Evolutionary conservation across 2,113 vertebrate genomes (phyloP).

Genomic region (Gopherus flavomarginatus): DNA sequence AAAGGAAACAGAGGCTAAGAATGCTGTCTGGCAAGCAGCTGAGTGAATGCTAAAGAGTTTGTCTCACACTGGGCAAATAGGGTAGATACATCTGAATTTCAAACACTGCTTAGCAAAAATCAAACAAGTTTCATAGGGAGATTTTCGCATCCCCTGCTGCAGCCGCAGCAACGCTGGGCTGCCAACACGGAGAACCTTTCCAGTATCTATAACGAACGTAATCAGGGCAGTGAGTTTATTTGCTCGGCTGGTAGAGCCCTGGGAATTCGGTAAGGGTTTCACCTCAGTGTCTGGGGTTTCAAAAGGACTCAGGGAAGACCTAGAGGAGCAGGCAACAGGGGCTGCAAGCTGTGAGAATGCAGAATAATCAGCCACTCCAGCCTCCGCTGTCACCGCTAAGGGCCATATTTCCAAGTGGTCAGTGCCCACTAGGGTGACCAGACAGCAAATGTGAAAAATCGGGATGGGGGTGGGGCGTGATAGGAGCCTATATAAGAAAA

Average conservation of each 20-base stretch:
- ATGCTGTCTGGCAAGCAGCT: background rate
- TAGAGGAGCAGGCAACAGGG: background rate
- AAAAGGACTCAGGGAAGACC: background rate
- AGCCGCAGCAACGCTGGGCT: rapidly evolving
- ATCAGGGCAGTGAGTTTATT: slow-evolving; percentile 5
- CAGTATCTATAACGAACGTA: slow-evolving; percentile 26
- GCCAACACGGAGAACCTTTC: slow-evolving; percentile 5
- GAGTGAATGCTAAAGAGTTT: background rate
- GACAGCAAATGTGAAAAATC: too few species aligned
- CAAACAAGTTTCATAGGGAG: background rate
- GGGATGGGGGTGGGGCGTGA: too few species aligned
- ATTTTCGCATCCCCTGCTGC: background rate
- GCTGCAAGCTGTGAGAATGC: background rate
- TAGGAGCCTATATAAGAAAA: too few species aligned
- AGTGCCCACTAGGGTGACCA: background rate
- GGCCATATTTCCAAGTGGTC: background rate
- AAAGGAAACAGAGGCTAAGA: slow-evolving; percentile 8
- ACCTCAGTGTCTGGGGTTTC: background rate
- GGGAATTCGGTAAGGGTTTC: background rate
- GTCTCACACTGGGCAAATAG: slow-evolving; percentile 36
- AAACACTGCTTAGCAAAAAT: background rate
- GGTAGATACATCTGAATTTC: background rate
- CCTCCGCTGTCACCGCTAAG: background rate
- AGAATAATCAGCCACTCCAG: background rate
- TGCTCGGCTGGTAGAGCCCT: slow-evolving; percentile 38